These are phyloP conservation scores for Alcedo atthis DNA, from an alignment of 2,797 vertebrate genomes.

Conservation along the genomic window DNA sequence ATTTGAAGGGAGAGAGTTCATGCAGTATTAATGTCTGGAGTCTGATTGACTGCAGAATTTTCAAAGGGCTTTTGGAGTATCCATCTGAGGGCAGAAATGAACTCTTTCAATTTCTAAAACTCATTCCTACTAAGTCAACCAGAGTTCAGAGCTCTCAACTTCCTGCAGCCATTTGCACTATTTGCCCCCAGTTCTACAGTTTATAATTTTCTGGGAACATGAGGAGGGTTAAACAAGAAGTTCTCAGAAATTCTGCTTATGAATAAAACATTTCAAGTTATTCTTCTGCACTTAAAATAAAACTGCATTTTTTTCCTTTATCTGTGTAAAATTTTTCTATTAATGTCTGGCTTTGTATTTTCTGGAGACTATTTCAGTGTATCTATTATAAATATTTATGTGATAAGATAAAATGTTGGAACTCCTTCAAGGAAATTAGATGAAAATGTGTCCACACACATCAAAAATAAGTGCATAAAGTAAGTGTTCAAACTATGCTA, in stretches of 20 bases:
- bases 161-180: neutral
- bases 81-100: neutral
- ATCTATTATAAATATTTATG: conserved; percentile 53
- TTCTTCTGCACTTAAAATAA: conserved; percentile 15
- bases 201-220: neutral
- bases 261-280: conserved; percentile 38
- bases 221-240: neutral
- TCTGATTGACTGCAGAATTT: neutral
- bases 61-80: neutral
- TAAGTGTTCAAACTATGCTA: neutral
- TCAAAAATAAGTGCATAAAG: conserved; percentile 31
- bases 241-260: neutral
- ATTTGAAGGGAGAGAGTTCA: neutral
- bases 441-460: neutral
- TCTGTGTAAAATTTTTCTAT: conserved; percentile 16
- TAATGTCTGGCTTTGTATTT: conserved; percentile 7
- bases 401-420: neutral
- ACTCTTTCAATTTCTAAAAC: neutral
- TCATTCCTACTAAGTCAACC: neutral
- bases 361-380: conserved; percentile 1
- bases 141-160: neutral
- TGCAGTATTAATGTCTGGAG: neutral
- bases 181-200: neutral
- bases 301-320: neutral
- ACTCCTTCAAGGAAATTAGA: conserved; percentile 34